Evolutionary conservation across 2,113 vertebrate species (phyloP), one percentile per base, ranked within the genome.

Genomic region (Etia nguti): DNA sequence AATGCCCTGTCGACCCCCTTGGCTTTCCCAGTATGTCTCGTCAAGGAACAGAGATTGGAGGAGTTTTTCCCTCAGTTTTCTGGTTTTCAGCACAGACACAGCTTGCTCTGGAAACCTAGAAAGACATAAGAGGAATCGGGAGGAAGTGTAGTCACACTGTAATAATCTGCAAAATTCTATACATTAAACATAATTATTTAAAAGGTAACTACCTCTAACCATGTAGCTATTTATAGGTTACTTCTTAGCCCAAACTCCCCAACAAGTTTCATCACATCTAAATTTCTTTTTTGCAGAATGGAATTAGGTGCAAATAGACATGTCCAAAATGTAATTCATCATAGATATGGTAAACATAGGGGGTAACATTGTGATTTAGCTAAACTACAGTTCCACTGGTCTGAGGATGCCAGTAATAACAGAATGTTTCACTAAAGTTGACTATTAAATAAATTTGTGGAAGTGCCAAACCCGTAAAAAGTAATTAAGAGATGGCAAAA

Each of bases 21-120:
- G 98, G 93, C 98, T 99, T 83, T 99, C 98, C 99, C 99, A 99
- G 84, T 97, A 99, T 43, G 96, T 95, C 93, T 97, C 95, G 90
- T 99, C 99, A 90, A 99, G 95, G 93, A 99, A 99, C 65, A 99
- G 96, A 52, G 99, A 99, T 93, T 99, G 99, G 13, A 99, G 97
- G 50, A 99, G 97, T 75, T 96, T 98, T 94, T 99, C 97, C 81
- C 98, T 95, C 86, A 99, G 96, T 91, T 59, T 97, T 36, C 97
- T 97, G 93, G 97, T 97, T 93, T 90, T 97, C 96, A 99, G 88
- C 87, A 99, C 96, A 15, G 95, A 97, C 94, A 99, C 92, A 4
- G 98, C 97, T 88, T 94, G 96, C 88, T 97, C 97, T 2, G 99
- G 99, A 90, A 99, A 96, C 95, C 99, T 99, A 92, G 89, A 54